Evolutionary conservation across 2,797 vertebrate genomes (phyloP).

Genomic region (Pangasius djambal): DNA sequence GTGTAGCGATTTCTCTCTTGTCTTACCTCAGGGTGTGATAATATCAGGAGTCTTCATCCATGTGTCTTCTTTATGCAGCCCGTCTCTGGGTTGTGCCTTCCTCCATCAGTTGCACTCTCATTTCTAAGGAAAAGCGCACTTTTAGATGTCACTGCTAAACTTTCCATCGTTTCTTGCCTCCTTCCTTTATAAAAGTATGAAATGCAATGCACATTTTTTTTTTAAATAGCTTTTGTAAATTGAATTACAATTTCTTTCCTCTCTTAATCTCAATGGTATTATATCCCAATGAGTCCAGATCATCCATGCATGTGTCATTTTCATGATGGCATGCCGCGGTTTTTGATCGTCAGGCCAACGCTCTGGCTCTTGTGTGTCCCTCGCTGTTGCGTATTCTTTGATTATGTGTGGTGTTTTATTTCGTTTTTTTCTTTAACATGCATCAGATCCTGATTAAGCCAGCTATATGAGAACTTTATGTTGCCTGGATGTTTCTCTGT

Average conservation of each 20-base stretch:
- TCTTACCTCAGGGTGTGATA: slow-evolving; percentile 27
- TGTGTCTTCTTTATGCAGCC: background rate
- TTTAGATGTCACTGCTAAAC: background rate
- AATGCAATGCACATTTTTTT: background rate
- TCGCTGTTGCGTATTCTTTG: background rate
- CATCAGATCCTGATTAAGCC: slow-evolving; percentile 16
- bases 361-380: background rate
- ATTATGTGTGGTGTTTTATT: slow-evolving; percentile 65
- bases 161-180: background rate
- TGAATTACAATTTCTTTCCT: background rate
- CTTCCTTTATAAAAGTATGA: background rate
- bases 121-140: background rate
- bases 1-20: background rate
- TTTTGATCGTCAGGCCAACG: background rate
- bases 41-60: slow-evolving; percentile 16
- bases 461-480: background rate
- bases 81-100: slow-evolving; percentile 4
- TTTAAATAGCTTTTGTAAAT: background rate
- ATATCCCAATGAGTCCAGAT: background rate
- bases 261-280: background rate
- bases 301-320: background rate
- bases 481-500: slow-evolving; percentile 23
- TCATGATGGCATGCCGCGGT: background rate
- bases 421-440: background rate
- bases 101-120: background rate